Conservation (phyloP, 2,797 vertebrate species). For the Myotis daubentonii region DNA sequence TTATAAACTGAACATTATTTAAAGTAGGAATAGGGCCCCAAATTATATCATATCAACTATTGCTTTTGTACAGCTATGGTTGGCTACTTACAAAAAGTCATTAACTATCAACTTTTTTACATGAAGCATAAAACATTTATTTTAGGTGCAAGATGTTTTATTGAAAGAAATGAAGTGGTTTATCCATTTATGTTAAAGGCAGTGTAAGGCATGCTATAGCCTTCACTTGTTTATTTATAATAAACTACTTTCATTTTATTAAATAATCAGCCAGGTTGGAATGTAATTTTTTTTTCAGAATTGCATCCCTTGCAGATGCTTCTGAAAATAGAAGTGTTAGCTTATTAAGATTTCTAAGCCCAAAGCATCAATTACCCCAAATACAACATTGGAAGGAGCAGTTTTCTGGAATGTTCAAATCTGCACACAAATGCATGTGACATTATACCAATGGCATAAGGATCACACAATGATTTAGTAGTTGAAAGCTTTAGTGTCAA, state of each 20-base stretch:
- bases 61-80: slow-evolving; percentile 54
- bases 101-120: slow-evolving; percentile 40
- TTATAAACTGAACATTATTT: slow-evolving; percentile 68
- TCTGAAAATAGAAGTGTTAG: slow-evolving; percentile 54
- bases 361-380: slow-evolving; percentile 20
- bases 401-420: slow-evolving; percentile 40
- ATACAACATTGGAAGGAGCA: slow-evolving; percentile 34
- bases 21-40: slow-evolving; percentile 55
- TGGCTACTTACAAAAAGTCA: not conserved
- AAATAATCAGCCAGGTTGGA: slow-evolving; percentile 65
- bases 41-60: not conserved
- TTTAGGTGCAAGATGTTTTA: slow-evolving; percentile 55
- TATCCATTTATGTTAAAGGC: slow-evolving; percentile 51
- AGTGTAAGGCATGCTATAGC: not conserved
- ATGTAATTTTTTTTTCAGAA: slow-evolving; percentile 66
- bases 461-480: not conserved
- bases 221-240: slow-evolving; percentile 64
- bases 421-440: not conserved
- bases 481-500: not conserved
- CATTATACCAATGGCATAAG: not conserved
- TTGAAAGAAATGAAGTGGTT: slow-evolving; percentile 63
- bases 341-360: slow-evolving; percentile 48
- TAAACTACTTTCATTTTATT: slow-evolving; percentile 69
- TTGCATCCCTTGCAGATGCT: not conserved
- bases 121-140: slow-evolving; percentile 3